Conservation (phyloP, 2,888 invertebrate species). For the Abrostola triplasia region DNA sequence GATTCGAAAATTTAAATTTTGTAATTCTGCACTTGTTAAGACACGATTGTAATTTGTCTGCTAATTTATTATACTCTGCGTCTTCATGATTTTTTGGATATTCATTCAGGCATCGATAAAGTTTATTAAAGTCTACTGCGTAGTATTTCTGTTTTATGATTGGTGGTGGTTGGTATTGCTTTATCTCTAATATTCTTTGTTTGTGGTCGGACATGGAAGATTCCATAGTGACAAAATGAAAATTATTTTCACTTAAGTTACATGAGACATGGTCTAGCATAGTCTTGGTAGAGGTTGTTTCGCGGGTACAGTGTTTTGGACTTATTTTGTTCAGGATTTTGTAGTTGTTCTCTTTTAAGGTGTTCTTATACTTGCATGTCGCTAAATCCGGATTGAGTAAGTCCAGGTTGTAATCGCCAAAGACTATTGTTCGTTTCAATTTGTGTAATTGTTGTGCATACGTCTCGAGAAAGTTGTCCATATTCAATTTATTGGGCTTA, state of each 20-base stretch:
- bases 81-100: too few relatives aligned
- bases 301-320: background rate
- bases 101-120: too few relatives aligned
- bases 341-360: background rate
- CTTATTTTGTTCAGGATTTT: background rate
- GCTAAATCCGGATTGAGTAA: background rate
- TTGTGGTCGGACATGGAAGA: constrained; percentile 48
- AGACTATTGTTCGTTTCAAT: background rate
- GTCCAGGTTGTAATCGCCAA: background rate
- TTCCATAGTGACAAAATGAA: constrained; percentile 35
- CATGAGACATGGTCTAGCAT: background rate
- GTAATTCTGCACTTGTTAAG: too few relatives aligned
- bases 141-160: too few relatives aligned
- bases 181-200: constrained; percentile 11
- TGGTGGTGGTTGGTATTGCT: too few relatives aligned
- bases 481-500: background rate
- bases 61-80: too few relatives aligned
- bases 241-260: constrained; percentile 26
- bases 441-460: background rate
- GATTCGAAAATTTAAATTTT: too few relatives aligned
- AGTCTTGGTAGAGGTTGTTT: background rate
- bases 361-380: background rate
- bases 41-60: too few relatives aligned
- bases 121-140: too few relatives aligned
- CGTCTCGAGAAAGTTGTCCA: background rate